Evolutionary conservation across 2,113 vertebrate genomes (phyloP), one percentile per base, ranked within the genome.

Genomic region (Anguilla japonica): DNA sequence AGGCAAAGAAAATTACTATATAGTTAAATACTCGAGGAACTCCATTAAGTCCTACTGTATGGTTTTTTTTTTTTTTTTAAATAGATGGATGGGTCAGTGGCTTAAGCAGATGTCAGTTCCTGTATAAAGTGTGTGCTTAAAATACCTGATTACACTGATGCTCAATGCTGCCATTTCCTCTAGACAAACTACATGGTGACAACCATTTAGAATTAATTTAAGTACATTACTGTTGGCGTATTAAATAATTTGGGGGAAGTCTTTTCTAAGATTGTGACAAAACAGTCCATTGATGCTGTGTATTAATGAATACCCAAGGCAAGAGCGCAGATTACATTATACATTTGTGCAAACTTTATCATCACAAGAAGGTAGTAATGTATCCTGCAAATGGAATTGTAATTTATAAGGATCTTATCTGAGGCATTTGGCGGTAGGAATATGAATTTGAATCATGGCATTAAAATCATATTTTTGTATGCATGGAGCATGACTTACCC

Each of bases 221-320:
- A 88, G 50, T 83, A 80, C 75, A 93, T 93, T 91, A 91, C 90
- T 89, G 81, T 90, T 88, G 93, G 81, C 85, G 84, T 91, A 75
- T 91, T 91, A 89, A 91, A 89, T 89, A 20, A 89, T 90, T 91
- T 85, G 50, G n/a, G 8, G 63, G 82, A 84, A 80, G 85, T 82
- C 79, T 81, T 81, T 85, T 88, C 81, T 90, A 88, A 87, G 82
- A 89, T 84, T 85, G 41, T 91, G 91, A 88, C 63, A 87, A 84
- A 89, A 88, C 56, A 84, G 79, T 34, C 34, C 26, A 5, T 67
- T 67, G 5, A 67, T 67, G 20, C 22, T 67, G 60, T 60, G 15
- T 60, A 60, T 60, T 60, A 60, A 60, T 9, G 3, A 60, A 60
- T 60, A 15, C 4, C 22, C 26, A 67, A 20, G 3, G 60, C 18